phyloP scores from a whole-genome alignment of 2,888 invertebrate genomes.

The Erebia ligea region DNA sequence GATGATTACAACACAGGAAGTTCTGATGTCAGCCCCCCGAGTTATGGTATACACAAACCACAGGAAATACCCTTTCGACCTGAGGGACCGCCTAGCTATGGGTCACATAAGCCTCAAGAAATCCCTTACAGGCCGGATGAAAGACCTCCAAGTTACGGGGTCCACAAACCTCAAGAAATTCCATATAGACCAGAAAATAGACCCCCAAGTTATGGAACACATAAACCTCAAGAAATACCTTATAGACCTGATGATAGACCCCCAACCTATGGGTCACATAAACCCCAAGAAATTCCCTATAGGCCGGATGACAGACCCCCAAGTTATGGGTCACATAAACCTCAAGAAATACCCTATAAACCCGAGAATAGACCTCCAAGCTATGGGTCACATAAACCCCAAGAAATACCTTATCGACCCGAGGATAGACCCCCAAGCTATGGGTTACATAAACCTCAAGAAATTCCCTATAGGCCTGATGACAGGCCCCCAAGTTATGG shows the following conservation, averaged over 20 bases:
- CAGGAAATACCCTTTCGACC: slow-evolving; percentile 18
- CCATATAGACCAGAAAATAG: slow-evolving; percentile 53
- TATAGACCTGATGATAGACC: slow-evolving; percentile 49
- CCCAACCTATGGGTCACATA: slow-evolving; percentile 50
- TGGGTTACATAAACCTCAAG: slow-evolving; percentile 36
- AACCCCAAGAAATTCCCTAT: slow-evolving; percentile 64
- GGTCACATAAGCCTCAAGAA: slow-evolving; percentile 61
- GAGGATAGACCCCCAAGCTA: slow-evolving; percentile 59
- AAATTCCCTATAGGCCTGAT: slow-evolving; percentile 52
- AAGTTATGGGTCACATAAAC: slow-evolving; percentile 45
- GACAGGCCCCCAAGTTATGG: slow-evolving; percentile 58
- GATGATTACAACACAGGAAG: slow-evolving; percentile 63
- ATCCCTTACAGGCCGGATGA: slow-evolving; percentile 56
- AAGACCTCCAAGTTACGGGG: slow-evolving; percentile 47
- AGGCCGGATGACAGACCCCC: slow-evolving; percentile 50
- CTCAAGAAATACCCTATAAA: slow-evolving; percentile 39
- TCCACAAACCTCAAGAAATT: slow-evolving; percentile 62
- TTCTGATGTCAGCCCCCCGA: slow-evolving; percentile 64
- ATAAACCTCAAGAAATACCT: slow-evolving; percentile 65
- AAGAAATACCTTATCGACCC: slow-evolving; percentile 61
- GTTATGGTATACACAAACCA: slow-evolving; percentile 47
- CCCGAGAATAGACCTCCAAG: slow-evolving; percentile 64
- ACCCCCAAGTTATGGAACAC: slow-evolving; percentile 44
- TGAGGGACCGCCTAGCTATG: slow-evolving; percentile 43
- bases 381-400: slow-evolving; percentile 55